phyloP scores from a whole-genome alignment of 2,113 vertebrate species.

The Crotalus helleri region DNA sequence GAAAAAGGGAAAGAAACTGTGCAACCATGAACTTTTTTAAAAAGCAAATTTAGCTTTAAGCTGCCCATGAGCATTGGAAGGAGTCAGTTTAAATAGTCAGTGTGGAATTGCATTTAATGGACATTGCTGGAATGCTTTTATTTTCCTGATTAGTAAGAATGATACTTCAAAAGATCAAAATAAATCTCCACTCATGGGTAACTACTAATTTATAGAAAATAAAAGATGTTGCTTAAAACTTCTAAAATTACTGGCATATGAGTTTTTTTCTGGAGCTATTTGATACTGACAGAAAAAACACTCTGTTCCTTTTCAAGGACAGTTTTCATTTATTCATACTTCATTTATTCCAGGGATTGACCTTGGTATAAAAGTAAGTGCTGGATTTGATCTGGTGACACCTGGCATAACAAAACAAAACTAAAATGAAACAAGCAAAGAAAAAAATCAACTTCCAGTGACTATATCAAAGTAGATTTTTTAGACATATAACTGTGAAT shows the following conservation, averaged over 20 bases:
- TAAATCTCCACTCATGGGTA: background rate
- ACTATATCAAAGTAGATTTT: constrained; percentile 14
- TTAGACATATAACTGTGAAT: constrained; percentile 17
- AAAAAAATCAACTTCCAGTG: background rate
- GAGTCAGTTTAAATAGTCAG: background rate
- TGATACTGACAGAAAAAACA: background rate
- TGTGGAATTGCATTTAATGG: background rate
- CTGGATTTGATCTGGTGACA: background rate
- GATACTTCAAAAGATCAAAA: background rate
- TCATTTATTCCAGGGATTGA: background rate
- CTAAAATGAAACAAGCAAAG: background rate
- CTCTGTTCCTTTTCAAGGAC: background rate
- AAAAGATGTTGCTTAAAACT: background rate
- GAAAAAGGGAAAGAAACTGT: background rate
- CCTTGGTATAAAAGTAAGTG: background rate
- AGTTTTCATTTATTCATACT: background rate
- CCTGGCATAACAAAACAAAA: background rate
- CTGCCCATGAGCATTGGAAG: background rate
- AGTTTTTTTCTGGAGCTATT: background rate
- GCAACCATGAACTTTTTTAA: background rate
- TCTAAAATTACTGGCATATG: background rate
- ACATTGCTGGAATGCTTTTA: background rate
- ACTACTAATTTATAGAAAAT: background rate
- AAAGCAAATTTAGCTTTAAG: background rate
- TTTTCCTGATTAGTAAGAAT: background rate